Conservation (phyloP, 2,113 vertebrate genomes). For the Arizona elegans region DNA sequence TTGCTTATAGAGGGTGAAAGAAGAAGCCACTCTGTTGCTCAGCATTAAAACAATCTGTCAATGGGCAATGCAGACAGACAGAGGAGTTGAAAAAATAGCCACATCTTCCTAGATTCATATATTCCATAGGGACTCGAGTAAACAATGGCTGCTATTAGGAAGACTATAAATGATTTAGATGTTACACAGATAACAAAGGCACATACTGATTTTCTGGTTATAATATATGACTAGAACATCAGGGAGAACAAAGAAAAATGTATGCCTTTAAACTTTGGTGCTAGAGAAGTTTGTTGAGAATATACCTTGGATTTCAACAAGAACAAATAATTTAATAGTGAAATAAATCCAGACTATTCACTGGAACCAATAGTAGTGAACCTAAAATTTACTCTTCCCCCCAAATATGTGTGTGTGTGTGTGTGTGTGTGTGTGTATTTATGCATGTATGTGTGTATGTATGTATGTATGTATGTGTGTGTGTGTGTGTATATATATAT, state of each 20-base stretch:
- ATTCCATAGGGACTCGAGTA: background rate
- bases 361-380: background rate
- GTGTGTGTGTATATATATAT: no score
- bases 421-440: no score
- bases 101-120: background rate
- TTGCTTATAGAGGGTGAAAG: background rate
- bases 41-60: background rate
- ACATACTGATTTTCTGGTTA: background rate
- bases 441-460: no score
- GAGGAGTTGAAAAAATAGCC: background rate
- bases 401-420: no score
- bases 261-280: background rate
- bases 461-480: no score
- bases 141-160: background rate
- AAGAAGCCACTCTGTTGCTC: background rate
- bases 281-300: background rate
- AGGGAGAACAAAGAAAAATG: background rate
- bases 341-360: background rate
- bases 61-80: background rate
- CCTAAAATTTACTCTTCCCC: background rate
- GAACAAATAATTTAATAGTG: background rate
- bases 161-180: background rate
- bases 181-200: background rate
- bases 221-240: background rate
- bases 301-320: background rate